These are phyloP conservation scores for Platynereis dumerilii DNA, from an alignment of 2,888 invertebrate species.

Conservation along the genomic window DNA sequence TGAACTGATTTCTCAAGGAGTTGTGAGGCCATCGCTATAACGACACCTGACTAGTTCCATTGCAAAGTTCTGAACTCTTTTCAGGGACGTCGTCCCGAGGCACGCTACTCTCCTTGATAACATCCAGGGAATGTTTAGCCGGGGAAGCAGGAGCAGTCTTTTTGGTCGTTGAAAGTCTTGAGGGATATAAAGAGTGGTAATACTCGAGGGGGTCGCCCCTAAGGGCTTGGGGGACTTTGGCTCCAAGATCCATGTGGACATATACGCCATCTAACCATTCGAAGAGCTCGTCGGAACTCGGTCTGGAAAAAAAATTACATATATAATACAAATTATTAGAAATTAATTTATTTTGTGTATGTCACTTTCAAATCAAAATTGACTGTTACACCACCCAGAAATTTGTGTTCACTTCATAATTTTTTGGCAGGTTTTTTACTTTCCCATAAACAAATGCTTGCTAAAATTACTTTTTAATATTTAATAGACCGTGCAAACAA, in stretches of 20 bases:
- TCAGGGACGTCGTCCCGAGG: neutral
- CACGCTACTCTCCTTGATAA: conserved; percentile 15
- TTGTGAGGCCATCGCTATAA: conserved; percentile 3
- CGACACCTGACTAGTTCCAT: conserved; percentile 6
- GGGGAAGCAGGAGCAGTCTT: conserved; percentile 11
- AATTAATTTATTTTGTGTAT: conserved; percentile 1
- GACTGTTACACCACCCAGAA: neutral
- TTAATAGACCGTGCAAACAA: too few species aligned
- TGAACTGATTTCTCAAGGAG: too few species aligned
- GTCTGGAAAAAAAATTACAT: conserved; percentile 30
- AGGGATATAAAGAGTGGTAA: neutral
- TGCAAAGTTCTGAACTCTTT: too few species aligned
- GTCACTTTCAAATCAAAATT: neutral
- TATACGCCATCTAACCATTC: conserved; percentile 29
- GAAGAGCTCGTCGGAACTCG: conserved; percentile 29
- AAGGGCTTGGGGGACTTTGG: conserved; percentile 23
- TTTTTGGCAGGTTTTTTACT: too few species aligned
- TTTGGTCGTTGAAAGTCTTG: conserved; percentile 7
- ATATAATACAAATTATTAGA: neutral
- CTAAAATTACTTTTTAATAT: too few species aligned
- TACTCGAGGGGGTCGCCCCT: conserved; percentile 22
- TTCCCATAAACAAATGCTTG: too few species aligned
- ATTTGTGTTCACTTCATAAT: too few species aligned
- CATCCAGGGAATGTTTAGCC: conserved; percentile 10
- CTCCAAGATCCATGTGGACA: conserved; percentile 30